Conservation (phyloP, 2,797 vertebrate species). For the Brachyalestes nurse region DNA sequence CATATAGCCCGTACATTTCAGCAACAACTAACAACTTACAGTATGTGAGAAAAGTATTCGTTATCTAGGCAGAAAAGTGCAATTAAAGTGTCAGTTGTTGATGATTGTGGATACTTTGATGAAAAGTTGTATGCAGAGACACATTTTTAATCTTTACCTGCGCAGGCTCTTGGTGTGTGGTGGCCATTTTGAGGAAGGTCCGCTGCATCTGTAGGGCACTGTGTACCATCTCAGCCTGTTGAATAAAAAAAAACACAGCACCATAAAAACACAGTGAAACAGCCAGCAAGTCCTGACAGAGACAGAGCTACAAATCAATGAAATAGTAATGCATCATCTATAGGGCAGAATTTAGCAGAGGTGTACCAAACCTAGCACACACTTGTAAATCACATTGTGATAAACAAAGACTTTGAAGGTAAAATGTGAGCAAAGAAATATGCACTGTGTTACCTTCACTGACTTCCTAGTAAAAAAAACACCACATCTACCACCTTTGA, state of each 20-base stretch:
- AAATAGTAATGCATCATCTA: background rate
- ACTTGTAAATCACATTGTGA: constrained; percentile 24
- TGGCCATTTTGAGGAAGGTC: constrained; percentile 86
- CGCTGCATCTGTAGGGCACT: constrained; percentile 88
- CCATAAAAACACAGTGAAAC: constrained; percentile 1
- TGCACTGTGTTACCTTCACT: background rate
- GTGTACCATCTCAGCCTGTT: constrained; percentile 92
- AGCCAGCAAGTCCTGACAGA: background rate
- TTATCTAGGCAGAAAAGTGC: background rate
- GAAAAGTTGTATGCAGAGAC: background rate
- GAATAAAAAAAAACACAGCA: constrained; percentile 54
- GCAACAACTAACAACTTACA: background rate
- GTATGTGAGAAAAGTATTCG: background rate
- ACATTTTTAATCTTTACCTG: constrained; percentile 80
- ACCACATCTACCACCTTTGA: constrained; percentile 14
- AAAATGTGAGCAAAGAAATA: background rate
- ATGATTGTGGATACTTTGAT: background rate
- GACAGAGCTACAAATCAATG: background rate
- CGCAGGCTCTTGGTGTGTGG: constrained; percentile 87
- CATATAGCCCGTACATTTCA: background rate
- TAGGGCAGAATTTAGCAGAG: background rate
- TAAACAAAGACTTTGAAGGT: background rate
- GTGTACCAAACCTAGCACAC: background rate
- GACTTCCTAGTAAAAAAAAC: background rate
- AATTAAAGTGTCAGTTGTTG: background rate